Percentiles rank a stretch among this genome's conserved stretches.
phyloP scores from a whole-genome alignment of 1,140 invertebrate genomes.

The Armadillidium nasatum region DNA sequence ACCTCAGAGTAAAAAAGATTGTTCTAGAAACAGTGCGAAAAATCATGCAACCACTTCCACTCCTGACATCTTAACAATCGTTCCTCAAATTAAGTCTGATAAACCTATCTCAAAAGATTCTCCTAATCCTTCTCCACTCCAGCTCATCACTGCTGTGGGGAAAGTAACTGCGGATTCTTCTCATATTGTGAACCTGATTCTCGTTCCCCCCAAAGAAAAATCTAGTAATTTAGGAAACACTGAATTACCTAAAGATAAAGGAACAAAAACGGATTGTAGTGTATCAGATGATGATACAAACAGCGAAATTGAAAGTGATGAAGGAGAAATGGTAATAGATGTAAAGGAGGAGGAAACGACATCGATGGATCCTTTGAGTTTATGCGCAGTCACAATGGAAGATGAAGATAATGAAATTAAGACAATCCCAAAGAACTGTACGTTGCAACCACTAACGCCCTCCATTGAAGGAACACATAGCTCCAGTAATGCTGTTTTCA shows the following conservation, averaged over 20 bases:
- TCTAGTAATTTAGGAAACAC: background rate
- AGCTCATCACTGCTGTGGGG: constrained; percentile 18
- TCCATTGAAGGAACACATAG: background rate
- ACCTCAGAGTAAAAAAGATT: constrained; percentile 35
- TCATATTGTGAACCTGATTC: constrained; percentile 38
- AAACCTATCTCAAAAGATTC: constrained; percentile 26
- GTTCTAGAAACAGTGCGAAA: constrained; percentile 1
- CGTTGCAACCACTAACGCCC: background rate
- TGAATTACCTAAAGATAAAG: background rate
- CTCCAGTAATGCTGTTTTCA: background rate
- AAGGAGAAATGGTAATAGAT: constrained; percentile 41
- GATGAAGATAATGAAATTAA: constrained; percentile 33
- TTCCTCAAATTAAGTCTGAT: constrained; percentile 37
- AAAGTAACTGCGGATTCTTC: constrained; percentile 24
- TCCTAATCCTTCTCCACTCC: background rate
- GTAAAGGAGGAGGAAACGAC: constrained; percentile 38
- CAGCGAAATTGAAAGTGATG: constrained; percentile 34
- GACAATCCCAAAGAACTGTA: too few relatives aligned
- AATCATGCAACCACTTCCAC: constrained; percentile 24
- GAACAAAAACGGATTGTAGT: too few relatives aligned
- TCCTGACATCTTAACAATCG: constrained; percentile 43
- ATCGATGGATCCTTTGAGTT: constrained; percentile 39
- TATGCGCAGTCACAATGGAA: constrained; percentile 44
- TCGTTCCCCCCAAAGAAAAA: constrained; percentile 34
- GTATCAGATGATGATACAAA: constrained; percentile 5